Percentiles rank a stretch among this genome's conserved stretches.
These are phyloP conservation scores for Sterna hirundo DNA, from an alignment of 2,113 vertebrate genomes.

Conservation along the genomic window DNA sequence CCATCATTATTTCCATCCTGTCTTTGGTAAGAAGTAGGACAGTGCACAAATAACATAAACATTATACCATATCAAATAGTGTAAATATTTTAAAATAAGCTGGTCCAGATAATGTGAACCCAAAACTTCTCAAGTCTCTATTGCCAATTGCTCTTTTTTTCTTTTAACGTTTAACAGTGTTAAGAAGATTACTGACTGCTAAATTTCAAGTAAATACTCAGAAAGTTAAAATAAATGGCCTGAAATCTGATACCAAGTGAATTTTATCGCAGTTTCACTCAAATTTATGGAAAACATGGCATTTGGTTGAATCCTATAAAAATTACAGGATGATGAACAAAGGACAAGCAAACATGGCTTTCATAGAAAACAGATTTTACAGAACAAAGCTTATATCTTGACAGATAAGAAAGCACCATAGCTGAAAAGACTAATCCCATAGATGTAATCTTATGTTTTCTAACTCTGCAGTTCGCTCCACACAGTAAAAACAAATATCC, in stretches of 20 bases:
- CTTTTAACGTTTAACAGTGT: not conserved
- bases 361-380: not conserved
- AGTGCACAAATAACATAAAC: not conserved
- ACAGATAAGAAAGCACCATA: not conserved
- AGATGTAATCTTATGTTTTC: not conserved
- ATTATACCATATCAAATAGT: not conserved
- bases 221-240: not conserved
- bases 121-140: not conserved
- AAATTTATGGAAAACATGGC: not conserved
- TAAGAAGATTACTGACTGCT: not conserved
- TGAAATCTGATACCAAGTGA: not conserved
- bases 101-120: not conserved
- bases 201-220: not conserved
- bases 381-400: not conserved
- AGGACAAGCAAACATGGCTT: not conserved
- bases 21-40: not conserved
- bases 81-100: not conserved
- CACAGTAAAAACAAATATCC: not conserved
- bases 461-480: not conserved
- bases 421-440: not conserved
- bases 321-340: not conserved
- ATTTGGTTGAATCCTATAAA: not conserved
- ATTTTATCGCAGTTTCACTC: not conserved
- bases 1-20: not conserved
- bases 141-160: not conserved